Evolutionary conservation across 53 echinoderm and acorn worm genomes (phyloP).

Genomic region (Paracentrotus lividus): DNA sequence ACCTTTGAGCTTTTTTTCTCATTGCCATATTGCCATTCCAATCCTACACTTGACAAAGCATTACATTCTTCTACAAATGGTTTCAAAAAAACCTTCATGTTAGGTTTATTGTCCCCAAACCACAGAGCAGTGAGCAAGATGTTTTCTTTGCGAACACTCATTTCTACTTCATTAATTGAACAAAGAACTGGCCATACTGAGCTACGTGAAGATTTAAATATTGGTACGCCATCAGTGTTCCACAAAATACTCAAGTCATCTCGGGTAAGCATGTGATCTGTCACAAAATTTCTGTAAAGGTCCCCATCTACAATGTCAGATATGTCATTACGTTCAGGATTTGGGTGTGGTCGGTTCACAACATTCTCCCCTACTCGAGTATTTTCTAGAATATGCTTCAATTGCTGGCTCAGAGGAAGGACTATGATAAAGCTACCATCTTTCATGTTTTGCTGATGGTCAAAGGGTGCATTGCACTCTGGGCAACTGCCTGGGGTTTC

Average conservation of each 20-base stretch:
- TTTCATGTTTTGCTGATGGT: conserved; percentile 30
- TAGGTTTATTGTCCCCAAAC: conserved; percentile 73
- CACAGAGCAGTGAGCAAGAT: conserved; percentile 67
- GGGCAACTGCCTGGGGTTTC: conserved; percentile 15
- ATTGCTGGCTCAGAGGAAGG: conserved; percentile 38
- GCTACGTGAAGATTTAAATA: not conserved
- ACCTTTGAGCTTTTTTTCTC: conserved; percentile 42
- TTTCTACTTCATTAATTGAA: not conserved
- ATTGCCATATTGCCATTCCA: conserved; percentile 52
- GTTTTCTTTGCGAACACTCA: too few species aligned
- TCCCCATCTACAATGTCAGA: conserved; percentile 66
- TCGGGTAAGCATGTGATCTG: not conserved
- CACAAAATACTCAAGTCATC: not conserved
- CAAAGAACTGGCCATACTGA: not conserved
- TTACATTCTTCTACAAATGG: conserved; percentile 70
- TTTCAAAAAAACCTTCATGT: conserved; percentile 56
- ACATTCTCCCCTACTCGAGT: conserved; percentile 5
- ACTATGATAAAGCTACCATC: conserved; percentile 59
- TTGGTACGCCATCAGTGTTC: not conserved
- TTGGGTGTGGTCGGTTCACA: not conserved
- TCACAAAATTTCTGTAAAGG: not conserved
- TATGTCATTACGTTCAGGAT: not conserved
- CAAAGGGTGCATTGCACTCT: not conserved
- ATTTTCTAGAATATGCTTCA: not conserved
- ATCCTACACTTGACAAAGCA: conserved; percentile 51